Evolutionary conservation across 2,113 vertebrate species (phyloP).

Genomic region (Fregata magnificens): DNA sequence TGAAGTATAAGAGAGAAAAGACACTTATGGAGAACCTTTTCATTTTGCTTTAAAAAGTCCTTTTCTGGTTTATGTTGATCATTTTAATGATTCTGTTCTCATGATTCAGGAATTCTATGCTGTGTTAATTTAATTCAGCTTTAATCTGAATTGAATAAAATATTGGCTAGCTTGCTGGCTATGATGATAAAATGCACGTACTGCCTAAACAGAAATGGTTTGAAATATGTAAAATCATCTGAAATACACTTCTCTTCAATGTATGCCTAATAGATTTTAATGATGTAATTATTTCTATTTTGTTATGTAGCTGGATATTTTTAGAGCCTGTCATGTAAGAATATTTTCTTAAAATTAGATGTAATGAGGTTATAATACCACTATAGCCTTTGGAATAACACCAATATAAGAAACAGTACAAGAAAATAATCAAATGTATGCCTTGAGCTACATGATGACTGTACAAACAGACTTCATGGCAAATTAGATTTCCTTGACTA

Average conservation of each 20-base stretch:
- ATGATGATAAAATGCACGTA: not conserved
- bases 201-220: not conserved
- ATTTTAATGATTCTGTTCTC: not conserved
- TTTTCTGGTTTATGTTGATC: not conserved
- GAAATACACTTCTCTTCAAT: not conserved
- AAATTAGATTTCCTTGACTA: slow-evolving; percentile 52
- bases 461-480: slow-evolving; percentile 20
- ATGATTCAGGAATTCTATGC: not conserved
- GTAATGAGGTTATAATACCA: not conserved
- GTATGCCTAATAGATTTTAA: not conserved
- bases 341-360: not conserved
- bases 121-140: slow-evolving; percentile 1
- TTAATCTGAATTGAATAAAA: slow-evolving; percentile 19
- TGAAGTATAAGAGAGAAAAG: not conserved
- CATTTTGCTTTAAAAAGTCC: not conserved
- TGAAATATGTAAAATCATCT: not conserved
- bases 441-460: slow-evolving; percentile 25
- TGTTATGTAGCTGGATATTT: not conserved
- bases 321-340: not conserved
- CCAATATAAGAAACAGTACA: not conserved
- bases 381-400: not conserved
- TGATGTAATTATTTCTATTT: not conserved
- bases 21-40: not conserved
- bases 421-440: slow-evolving; percentile 13
- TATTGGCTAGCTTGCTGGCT: not conserved